phyloP scores from a whole-genome alignment of 2,888 invertebrate genomes.

The Melanchra persicariae region DNA sequence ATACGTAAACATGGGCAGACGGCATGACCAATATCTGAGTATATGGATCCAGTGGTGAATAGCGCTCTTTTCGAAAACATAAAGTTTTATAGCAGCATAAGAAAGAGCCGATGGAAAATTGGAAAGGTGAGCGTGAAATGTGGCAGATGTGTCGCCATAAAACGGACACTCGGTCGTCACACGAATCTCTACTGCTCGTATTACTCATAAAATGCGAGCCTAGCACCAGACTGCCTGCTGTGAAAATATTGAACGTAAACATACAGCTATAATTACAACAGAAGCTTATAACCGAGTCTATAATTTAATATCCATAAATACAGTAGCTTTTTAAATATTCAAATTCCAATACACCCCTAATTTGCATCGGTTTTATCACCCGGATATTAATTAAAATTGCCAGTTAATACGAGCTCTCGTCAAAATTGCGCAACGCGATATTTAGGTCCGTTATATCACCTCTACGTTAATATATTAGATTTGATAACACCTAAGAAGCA shows the following conservation, averaged over 20 bases:
- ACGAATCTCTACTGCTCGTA: constrained; percentile 8
- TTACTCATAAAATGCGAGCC: not conserved
- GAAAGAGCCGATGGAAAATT: constrained; percentile 86
- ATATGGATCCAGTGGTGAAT: constrained; percentile 80
- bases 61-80: constrained; percentile 83
- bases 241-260: constrained; percentile 9
- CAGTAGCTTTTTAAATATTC: constrained; percentile 39
- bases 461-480: constrained; percentile 42
- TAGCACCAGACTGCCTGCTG: constrained; percentile 12
- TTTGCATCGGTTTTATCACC: constrained; percentile 50
- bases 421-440: constrained; percentile 48
- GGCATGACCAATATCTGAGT: constrained; percentile 86
- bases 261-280: constrained; percentile 17
- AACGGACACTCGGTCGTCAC: constrained; percentile 65
- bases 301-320: constrained; percentile 33
- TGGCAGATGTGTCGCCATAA: constrained; percentile 84
- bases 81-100: constrained; percentile 85
- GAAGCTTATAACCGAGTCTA: constrained; percentile 9
- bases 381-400: constrained; percentile 57
- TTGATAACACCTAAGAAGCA: constrained; percentile 54
- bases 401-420: constrained; percentile 15
- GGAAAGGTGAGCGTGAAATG: constrained; percentile 88
- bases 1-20: constrained; percentile 76
- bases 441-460: constrained; percentile 46
- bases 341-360: constrained; percentile 34